phyloP scores from a whole-genome alignment of 2,888 invertebrate species.

The Meloe dianella region DNA sequence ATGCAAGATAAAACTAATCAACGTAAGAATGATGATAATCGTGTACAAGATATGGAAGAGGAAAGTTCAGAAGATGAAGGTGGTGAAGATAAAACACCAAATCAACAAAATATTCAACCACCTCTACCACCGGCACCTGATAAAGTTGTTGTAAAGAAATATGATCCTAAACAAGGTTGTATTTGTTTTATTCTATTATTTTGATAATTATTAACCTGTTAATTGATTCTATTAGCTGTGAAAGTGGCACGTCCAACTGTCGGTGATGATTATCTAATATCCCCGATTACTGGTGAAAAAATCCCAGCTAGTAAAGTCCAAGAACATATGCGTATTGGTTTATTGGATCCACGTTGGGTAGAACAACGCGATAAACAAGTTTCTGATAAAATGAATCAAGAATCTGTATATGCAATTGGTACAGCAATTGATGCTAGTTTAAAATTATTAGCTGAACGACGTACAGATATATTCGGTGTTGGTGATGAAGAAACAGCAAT shows the following conservation, averaged over 20 bases:
- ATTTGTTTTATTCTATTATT: conserved; percentile 13
- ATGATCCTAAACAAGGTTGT: conserved; percentile 86
- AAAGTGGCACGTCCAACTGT: conserved; percentile 68
- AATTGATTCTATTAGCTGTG: conserved; percentile 50
- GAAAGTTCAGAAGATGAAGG: conserved; percentile 78
- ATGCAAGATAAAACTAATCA: conserved; percentile 71
- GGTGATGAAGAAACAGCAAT: conserved; percentile 99
- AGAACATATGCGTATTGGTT: conserved; percentile 96
- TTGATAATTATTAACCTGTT: conserved; percentile 2
- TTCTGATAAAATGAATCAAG: conserved; percentile 92
- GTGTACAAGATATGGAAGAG: conserved; percentile 92
- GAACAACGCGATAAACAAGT: conserved; percentile 94
- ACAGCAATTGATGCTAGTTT: conserved; percentile 95
- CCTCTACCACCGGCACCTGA: conserved; percentile 88
- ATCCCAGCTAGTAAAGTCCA: conserved; percentile 97
- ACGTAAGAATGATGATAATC: conserved; percentile 63
- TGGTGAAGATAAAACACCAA: conserved; percentile 50
- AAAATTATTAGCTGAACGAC: conserved; percentile 94
- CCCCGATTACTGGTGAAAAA: conserved; percentile 97
- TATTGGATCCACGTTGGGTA: conserved; percentile 96
- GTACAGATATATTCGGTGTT: conserved; percentile 99
- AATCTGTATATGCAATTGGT: conserved; percentile 78
- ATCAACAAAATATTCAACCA: conserved; percentile 61
- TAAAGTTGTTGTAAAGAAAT: conserved; percentile 94
- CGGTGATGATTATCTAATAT: conserved; percentile 91